Evolutionary conservation across 2,888 invertebrate species (phyloP).

Genomic region (Neria commutata): DNA sequence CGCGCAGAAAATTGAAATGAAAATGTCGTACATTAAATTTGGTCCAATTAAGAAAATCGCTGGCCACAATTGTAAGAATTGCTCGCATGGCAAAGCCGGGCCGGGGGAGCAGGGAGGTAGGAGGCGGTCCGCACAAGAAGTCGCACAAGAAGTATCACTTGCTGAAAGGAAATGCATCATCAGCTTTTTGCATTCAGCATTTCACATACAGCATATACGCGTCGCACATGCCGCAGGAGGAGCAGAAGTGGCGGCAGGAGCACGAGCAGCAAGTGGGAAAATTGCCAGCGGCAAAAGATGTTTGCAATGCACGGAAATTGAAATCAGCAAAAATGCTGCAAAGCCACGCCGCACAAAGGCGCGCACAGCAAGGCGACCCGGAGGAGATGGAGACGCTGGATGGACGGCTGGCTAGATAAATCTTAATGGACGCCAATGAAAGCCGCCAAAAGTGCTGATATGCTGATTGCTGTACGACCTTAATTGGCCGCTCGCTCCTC

Average conservation of each 20-base stretch:
- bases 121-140: no score
- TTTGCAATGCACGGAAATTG: neutral
- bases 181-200: slow-evolving; percentile 47
- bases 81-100: no score
- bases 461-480: slow-evolving; percentile 12
- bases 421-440: neutral
- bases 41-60: neutral
- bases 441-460: neutral
- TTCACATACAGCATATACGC: neutral
- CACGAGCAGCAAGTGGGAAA: slow-evolving; percentile 32
- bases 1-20: neutral
- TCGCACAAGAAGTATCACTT: slow-evolving; percentile 41
- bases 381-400: no score
- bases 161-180: slow-evolving; percentile 50
- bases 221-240: neutral
- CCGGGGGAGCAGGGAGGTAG: no score
- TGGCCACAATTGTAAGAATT: slow-evolving; percentile 36
- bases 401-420: no score
- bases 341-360: neutral
- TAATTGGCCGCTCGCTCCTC: no score
- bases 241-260: slow-evolving; percentile 4
- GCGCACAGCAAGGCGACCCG: neutral
- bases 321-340: neutral
- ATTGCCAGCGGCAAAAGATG: neutral
- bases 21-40: slow-evolving; percentile 9